These are phyloP conservation scores for Tinea semifulvella DNA, from an alignment of 2,888 invertebrate genomes.

Conservation along the genomic window DNA sequence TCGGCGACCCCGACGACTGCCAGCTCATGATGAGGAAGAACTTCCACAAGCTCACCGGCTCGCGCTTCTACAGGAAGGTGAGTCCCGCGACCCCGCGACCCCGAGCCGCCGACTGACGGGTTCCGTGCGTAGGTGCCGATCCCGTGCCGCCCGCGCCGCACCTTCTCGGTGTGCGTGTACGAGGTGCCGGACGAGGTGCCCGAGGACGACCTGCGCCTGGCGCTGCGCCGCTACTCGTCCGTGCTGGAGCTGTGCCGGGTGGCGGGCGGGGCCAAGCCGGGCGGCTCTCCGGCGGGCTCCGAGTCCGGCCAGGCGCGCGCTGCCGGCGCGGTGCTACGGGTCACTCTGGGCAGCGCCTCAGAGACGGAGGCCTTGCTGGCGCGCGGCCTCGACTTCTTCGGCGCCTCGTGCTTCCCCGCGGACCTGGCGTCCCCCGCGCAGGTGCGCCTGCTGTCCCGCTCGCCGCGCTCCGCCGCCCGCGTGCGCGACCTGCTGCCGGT, in stretches of 20 bases:
- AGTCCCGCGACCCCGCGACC: no score
- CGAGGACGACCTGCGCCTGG: constrained; percentile 83
- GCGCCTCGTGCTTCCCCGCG: constrained; percentile 87
- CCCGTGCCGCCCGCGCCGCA: constrained; percentile 87
- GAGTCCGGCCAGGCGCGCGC: constrained; percentile 48
- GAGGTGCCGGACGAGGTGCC: constrained; percentile 87
- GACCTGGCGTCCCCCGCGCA: constrained; percentile 76
- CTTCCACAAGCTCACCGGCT: constrained; percentile 87
- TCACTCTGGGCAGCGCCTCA: constrained; percentile 78
- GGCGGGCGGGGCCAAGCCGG: constrained; percentile 30
- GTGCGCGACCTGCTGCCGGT: constrained; percentile 81
- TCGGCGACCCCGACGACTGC: constrained; percentile 87
- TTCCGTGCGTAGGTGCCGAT: constrained; percentile 84
- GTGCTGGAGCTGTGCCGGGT: constrained; percentile 82
- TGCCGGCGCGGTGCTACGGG: constrained; percentile 63
- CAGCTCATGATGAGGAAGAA: constrained; percentile 88
- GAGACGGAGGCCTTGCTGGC: constrained; percentile 82
- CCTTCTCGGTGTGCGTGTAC: constrained; percentile 83
- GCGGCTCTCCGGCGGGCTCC: constrained; percentile 31
- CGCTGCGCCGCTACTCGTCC: constrained; percentile 81
- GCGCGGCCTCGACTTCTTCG: constrained; percentile 87
- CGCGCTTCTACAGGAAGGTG: constrained; percentile 87
- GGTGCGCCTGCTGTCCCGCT: constrained; percentile 46
- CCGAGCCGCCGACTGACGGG: no score
- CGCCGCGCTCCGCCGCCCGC: constrained; percentile 52